Evolutionary conservation across 2,888 invertebrate species (phyloP).

Genomic region (Ariolimax columbianus): DNA sequence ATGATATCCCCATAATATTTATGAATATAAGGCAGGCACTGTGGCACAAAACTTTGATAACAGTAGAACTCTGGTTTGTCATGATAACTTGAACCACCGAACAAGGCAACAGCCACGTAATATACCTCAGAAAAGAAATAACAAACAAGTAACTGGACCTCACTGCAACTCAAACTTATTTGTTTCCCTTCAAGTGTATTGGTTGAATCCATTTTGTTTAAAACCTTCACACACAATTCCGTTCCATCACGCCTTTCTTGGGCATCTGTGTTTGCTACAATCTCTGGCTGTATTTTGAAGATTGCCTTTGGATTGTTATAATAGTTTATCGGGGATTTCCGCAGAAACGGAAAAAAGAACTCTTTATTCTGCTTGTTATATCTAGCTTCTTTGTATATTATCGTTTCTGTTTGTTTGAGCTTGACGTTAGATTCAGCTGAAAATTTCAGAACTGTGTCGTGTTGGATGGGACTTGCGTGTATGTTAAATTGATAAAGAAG

Average conservation of each 20-base stretch:
- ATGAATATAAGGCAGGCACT: constrained; percentile 29
- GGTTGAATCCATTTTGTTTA: not conserved
- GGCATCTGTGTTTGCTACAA: not conserved
- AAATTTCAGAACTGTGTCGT: not conserved
- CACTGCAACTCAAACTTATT: not conserved
- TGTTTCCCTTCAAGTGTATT: too few species aligned
- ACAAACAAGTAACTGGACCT: constrained; percentile 2
- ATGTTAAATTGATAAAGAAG: not conserved
- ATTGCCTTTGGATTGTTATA: not conserved
- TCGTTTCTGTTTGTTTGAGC: not conserved
- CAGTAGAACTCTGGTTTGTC: constrained; percentile 28
- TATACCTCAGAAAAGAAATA: constrained; percentile 26
- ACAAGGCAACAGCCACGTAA: constrained; percentile 14
- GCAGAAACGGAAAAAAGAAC: not conserved
- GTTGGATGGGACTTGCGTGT: not conserved
- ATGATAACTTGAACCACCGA: not conserved
- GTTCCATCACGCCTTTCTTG: not conserved
- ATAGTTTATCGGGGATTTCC: not conserved
- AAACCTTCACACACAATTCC: not conserved
- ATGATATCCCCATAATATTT: too few species aligned
- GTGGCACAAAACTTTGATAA: constrained; percentile 25
- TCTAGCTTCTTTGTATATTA: not conserved
- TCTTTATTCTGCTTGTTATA: too few species aligned
- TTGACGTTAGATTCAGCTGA: not conserved
- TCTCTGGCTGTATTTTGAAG: not conserved